Evolutionary conservation across 2,888 invertebrate genomes (phyloP), one percentile per base, ranked within the genome.

Genomic region (Cetonia aurata): DNA sequence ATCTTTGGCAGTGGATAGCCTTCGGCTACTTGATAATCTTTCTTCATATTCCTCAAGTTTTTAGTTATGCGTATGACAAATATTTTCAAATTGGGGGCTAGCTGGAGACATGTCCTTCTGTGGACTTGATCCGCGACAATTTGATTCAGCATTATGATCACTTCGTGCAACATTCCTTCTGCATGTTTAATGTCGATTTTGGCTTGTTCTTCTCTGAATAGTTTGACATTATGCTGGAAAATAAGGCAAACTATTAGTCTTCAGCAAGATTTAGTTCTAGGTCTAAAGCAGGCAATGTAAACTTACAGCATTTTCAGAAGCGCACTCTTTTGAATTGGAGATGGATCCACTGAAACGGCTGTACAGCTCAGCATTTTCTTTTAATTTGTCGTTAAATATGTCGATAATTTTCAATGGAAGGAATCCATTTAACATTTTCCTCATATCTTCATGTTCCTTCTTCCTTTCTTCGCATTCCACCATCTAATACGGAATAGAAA

Each of bases 91-190:
- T 76, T 75, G n/a, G 76, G 75, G 0, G 80, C 74, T 15, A 80
- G 72, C n/a, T 72, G 69, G 31, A 78, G 73, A 67, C 80, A 80
- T 6, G 76, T 73, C 52, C 76, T 76, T 37, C 78, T 74, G 41
- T 78, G 75, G 0, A 81, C 78, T 77, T 80, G 79, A 60, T 78
- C 78, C 33, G 76, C 72, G n/a, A 82, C 78, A 6, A 82, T 75
- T 69, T 77, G 77, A 57, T 80, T 80, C 31, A 82, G 57, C 62
- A 78, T 78, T 48, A 75, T 72, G 59, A 80, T 80, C 3, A 81
- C 77, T 65, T 80, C 76, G 67, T 77, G 78, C 6, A 80, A 73
- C 74, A 80, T 75, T 62, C 77, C 74, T 75, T 81, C 79, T 3
- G 77, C 76, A 6, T 75, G 78, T 56, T 75, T 77, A 15, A 76